phyloP scores from a whole-genome alignment of 2,888 invertebrate species.

The Chrysotoxum bicinctum region DNA sequence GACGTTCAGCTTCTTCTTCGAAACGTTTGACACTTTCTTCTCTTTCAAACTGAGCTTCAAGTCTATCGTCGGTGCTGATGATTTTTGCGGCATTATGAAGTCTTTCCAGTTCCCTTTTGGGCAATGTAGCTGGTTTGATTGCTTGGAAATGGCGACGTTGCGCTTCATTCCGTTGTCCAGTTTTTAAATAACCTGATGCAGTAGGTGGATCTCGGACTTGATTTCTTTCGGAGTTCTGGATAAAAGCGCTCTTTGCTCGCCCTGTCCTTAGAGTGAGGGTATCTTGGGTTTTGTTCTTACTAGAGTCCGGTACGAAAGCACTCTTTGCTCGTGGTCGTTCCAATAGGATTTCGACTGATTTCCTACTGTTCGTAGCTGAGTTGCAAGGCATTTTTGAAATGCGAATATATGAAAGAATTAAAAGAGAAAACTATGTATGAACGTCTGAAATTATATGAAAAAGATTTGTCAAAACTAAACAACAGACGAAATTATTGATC shows the following conservation, averaged over 20 bases:
- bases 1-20: constrained; percentile 83
- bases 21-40: constrained; percentile 82
- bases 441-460: constrained; percentile 21
- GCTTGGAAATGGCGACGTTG: background rate
- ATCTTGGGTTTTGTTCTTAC: constrained; percentile 33
- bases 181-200: constrained; percentile 16
- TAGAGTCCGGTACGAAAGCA: background rate
- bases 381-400: constrained; percentile 18
- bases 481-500: constrained; percentile 52
- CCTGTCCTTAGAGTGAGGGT: constrained; percentile 14
- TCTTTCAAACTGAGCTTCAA: constrained; percentile 81
- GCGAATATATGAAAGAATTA: background rate
- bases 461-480: constrained; percentile 30
- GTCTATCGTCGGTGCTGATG: constrained; percentile 82
- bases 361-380: background rate
- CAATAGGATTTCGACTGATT: constrained; percentile 2
- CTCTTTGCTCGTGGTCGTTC: constrained; percentile 28
- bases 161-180: background rate
- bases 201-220: constrained; percentile 59
- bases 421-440: constrained; percentile 1
- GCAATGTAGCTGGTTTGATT: constrained; percentile 72
- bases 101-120: constrained; percentile 84
- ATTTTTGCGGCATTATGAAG: constrained; percentile 85
- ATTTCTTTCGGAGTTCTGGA: background rate
- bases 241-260: constrained; percentile 2